Evolutionary conservation across 2,113 vertebrate species (phyloP).

Genomic region (Pitta sordida): DNA sequence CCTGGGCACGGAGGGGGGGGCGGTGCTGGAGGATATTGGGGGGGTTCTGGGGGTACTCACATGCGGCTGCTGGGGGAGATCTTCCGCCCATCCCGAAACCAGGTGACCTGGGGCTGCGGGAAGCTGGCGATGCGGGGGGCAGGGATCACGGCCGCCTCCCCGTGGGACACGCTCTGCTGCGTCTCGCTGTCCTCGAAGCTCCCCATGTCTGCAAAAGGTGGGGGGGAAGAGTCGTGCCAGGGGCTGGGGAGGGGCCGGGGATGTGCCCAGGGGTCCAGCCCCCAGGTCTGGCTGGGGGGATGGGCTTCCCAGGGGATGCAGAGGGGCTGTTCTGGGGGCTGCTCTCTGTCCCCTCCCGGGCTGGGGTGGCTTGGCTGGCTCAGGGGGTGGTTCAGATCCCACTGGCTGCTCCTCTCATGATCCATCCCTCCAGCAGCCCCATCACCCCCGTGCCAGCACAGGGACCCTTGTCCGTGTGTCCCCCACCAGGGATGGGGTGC

Average conservation of each 20-base stretch:
- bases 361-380: not conserved
- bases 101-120: constrained; percentile 94
- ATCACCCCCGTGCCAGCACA: rapidly evolving
- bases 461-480: rapidly evolving
- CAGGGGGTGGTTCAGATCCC: not conserved
- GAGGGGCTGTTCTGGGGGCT: not conserved
- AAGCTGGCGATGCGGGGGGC: constrained; percentile 92
- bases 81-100: constrained; percentile 94
- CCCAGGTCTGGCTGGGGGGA: rapidly evolving
- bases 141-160: constrained; percentile 85
- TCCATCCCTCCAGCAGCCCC: not conserved
- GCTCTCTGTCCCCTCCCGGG: not conserved
- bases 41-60: constrained; percentile 71
- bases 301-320: not conserved
- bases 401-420: not conserved
- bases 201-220: constrained; percentile 84
- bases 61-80: constrained; percentile 96
- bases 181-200: constrained; percentile 89
- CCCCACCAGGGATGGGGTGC: not conserved
- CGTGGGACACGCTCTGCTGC: constrained; percentile 86
- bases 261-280: rapidly evolving
- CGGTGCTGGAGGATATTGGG: rapidly evolving
- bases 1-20: rapidly evolving
- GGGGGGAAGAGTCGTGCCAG: not conserved
- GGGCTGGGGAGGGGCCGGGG: not conserved